Evolutionary conservation across 2,888 invertebrate genomes (phyloP).

Genomic region (Drosophila heteroneura): DNA sequence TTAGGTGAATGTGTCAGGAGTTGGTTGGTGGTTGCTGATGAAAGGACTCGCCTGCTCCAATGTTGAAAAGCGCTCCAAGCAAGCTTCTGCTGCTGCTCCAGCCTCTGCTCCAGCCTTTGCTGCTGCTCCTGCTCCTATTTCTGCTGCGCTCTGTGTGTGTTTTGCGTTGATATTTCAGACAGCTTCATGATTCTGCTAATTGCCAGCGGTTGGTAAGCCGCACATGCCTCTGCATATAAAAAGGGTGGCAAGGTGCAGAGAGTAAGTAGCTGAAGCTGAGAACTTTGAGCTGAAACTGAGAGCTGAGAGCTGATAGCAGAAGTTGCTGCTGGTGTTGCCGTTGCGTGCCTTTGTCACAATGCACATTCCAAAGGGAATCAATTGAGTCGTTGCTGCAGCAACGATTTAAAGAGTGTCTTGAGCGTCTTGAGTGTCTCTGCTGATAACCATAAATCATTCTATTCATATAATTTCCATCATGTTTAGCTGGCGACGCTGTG

Average conservation of each 20-base stretch:
- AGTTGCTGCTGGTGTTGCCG: neutral
- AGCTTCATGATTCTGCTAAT: constrained; percentile 70
- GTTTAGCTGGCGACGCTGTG: constrained; percentile 47
- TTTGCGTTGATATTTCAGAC: constrained; percentile 66
- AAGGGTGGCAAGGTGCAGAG: neutral
- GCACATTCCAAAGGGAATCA: constrained; percentile 18
- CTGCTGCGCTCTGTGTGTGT: neutral
- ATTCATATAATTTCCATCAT: constrained; percentile 61
- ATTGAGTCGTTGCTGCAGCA: constrained; percentile 23
- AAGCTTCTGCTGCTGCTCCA: constrained; percentile 2
- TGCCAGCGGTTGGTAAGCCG: constrained; percentile 61
- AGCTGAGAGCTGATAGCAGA: neutral
- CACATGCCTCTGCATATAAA: constrained; percentile 62
- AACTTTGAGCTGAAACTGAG: neutral
- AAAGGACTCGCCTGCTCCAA: constrained; percentile 11
- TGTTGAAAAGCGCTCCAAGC: constrained; percentile 53
- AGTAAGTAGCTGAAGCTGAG: neutral
- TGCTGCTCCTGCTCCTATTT: neutral
- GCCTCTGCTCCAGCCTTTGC: neutral
- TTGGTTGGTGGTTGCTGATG: neutral
- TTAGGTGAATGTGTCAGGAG: constrained; percentile 19
- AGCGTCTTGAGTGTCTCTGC: neutral
- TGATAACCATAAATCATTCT: constrained; percentile 61
- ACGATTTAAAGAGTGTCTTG: constrained; percentile 10
- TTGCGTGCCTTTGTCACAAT: constrained; percentile 25